Base-by-base conservation (phyloP, 2,888 invertebrate genomes). In the Drosophila paranaensis region DNA sequence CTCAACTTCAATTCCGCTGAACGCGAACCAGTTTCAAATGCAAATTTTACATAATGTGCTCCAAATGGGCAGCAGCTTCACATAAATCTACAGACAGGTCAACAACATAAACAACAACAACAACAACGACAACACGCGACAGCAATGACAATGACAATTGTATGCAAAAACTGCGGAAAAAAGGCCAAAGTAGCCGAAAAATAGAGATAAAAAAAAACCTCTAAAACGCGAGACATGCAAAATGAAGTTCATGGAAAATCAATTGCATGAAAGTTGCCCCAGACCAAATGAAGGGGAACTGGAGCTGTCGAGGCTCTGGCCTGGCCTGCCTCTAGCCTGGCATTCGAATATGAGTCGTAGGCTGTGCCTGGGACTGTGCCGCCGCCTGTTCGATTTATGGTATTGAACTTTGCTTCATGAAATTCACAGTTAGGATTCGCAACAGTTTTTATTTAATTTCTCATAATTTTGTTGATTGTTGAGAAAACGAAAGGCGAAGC, bases 91-190 rank as follows among this genome's bases (percentile, higher is more conserved):
- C 62, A 71, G 77, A 58, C 79, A 62, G 72, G 79, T 71, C 71
- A 60, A 72, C 79, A 75, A 60, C 61, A 82, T 60, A 77, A 74
- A 65, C 46, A 60, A 57, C 61, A 60, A 45, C 68, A 75, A 61
- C 60, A 81, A 60, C 76, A 80, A 76, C 72, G 76, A 64, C 80
- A 82, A 78, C 86, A 88, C 56, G 48, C 55, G 54, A 74, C 66
- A 77, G 77, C 81, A 89, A 88, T 85, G 86, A 78, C 88, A 88
- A 89, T 84, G 84, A 84, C 84, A 89, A 89, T 89, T 87, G 89
- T 57, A 72, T 72, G 81, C 76, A 65, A 84, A 83, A 89, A 77
- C 77, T 87, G 85, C 82, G 89, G 89, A 89, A 86, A 86, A 85
- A 89, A 69, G 75, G 58, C 55, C 56, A 45, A 65, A 68, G 60